Conservation (phyloP, 2,113 vertebrate genomes). For the Aleadryas rufinucha region DNA sequence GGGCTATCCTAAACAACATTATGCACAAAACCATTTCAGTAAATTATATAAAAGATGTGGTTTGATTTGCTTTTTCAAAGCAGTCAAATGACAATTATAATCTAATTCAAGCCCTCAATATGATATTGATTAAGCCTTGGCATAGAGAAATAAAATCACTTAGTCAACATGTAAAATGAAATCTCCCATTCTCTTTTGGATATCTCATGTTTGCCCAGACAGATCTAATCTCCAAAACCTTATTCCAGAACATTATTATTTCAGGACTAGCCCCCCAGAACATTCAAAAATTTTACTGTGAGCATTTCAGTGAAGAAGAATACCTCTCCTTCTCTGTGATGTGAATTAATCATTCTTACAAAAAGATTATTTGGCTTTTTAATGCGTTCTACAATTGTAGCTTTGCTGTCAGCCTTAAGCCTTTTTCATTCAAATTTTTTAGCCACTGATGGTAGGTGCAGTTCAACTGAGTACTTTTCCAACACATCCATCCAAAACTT, state of each 20-base stretch:
- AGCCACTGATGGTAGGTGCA: background rate
- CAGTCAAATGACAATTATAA: background rate
- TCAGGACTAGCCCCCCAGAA: background rate
- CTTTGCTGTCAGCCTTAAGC: background rate
- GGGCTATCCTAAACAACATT: background rate
- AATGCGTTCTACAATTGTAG: background rate
- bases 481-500: background rate
- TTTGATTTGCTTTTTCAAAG: background rate
- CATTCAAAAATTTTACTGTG: background rate
- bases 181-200: background rate
- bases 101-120: background rate
- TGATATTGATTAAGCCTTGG: background rate
- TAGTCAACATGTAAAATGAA: background rate
- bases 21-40: background rate
- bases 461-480: background rate
- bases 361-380: background rate
- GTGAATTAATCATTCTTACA: background rate
- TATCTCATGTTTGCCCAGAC: background rate
- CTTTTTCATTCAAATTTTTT: background rate
- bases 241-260: background rate
- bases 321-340: background rate
- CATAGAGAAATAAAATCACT: background rate
- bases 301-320: background rate
- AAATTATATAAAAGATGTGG: background rate
- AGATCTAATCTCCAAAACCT: background rate